phyloP scores from a whole-genome alignment of 2,797 vertebrate genomes.

The Neopelma chrysocephalum region DNA sequence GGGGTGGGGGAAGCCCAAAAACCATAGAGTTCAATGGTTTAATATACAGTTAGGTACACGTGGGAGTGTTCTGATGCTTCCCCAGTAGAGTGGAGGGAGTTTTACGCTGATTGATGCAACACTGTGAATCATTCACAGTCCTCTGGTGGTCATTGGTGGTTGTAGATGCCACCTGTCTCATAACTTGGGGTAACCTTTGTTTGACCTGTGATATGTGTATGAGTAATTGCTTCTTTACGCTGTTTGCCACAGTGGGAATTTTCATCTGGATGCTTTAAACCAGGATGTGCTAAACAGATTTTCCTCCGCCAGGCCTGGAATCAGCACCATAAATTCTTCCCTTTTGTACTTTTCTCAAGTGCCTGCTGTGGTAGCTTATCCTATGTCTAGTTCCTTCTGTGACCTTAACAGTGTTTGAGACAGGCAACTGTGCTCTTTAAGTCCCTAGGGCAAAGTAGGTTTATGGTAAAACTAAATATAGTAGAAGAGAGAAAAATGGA shows the following conservation, averaged over 20 bases:
- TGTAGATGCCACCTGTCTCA: not conserved
- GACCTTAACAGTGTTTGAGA: not conserved
- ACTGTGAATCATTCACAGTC: not conserved
- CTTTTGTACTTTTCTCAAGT: not conserved
- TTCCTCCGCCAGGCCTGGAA: not conserved
- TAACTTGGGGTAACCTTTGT: not conserved
- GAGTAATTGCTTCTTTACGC: not conserved
- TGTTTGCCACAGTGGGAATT: not conserved
- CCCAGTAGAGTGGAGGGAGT: rapidly evolving
- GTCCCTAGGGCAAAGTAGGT: not conserved
- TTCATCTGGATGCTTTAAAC: not conserved
- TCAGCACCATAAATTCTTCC: not conserved
- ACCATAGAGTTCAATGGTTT: not conserved
- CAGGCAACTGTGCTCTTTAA: not conserved
- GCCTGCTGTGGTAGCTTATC: not conserved
- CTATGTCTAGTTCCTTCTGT: not conserved
- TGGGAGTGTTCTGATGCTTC: not conserved
- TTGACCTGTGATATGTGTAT: not conserved
- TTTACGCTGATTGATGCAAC: not conserved
- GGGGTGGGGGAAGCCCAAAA: no score
- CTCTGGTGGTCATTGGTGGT: not conserved
- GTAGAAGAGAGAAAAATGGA: not conserved
- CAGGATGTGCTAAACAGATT: no score
- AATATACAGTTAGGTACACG: rapidly evolving
- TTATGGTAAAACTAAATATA: not conserved